These are phyloP conservation scores for Helicoverpa armigera DNA, from an alignment of 1,140 invertebrate genomes.

Conservation along the genomic window DNA sequence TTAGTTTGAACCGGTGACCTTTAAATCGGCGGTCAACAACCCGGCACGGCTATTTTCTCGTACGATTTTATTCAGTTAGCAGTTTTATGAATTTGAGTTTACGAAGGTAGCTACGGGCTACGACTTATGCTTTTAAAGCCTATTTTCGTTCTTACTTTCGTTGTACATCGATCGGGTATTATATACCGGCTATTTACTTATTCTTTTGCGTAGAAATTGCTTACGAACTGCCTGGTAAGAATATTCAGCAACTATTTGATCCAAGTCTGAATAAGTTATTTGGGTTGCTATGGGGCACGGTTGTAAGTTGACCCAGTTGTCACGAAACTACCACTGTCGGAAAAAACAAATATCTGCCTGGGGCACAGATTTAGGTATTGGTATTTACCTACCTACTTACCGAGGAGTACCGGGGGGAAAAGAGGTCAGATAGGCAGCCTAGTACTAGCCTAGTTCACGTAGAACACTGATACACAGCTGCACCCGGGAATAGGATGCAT, in stretches of 20 bases:
- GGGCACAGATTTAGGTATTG: background rate
- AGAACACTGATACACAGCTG: too few species aligned
- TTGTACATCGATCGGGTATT: background rate
- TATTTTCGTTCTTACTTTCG: background rate
- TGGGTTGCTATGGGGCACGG: constrained; percentile 5
- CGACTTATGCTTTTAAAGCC: constrained; percentile 1
- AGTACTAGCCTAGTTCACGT: too few species aligned
- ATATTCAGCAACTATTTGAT: constrained; percentile 10
- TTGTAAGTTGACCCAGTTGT: constrained; percentile 26
- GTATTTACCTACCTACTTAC: background rate
- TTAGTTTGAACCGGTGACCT: constrained; percentile 14
- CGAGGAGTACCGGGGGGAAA: too few species aligned
- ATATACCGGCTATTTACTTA: background rate
- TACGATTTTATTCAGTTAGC: background rate
- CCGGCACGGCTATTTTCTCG: constrained; percentile 12
- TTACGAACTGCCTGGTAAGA: background rate
- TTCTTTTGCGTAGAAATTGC: background rate
- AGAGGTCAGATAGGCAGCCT: too few species aligned
- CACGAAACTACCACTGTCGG: constrained; percentile 2
- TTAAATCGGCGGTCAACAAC: constrained; percentile 20
- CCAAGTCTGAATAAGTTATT: constrained; percentile 9
- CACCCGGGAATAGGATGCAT: too few species aligned
- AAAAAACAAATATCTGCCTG: background rate
- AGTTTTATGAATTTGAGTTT: constrained; percentile 27
- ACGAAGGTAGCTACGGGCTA: background rate